Base-by-base conservation (phyloP, 1,140 invertebrate species). In the Formica exsecta region DNA sequence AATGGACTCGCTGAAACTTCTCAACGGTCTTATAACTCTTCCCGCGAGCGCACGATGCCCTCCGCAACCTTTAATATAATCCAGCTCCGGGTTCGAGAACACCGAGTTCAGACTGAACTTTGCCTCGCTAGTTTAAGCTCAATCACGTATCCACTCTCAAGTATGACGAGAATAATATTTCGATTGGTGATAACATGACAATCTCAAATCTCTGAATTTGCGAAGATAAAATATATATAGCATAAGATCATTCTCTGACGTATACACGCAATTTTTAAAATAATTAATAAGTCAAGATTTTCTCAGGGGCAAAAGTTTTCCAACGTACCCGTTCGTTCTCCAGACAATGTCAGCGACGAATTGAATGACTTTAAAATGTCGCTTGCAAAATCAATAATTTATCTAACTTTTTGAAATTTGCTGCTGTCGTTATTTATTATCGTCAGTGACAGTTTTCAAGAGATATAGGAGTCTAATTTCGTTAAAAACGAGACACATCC, bases 1-100 rank as follows among this genome's bases (percentile, higher is more conserved):
- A 59, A 32, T 44, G 68, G 79, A 61, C 54, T 74, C 79, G 79
- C 68, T 73, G 68, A 44, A 73, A 73, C 54, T 73, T 71, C 36
- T n/a, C 66, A 54, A 38, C 59, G 19, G 59, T 77, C 36, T 71
- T 59, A 48, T 59, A 44, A 57, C 25, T 71, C 68, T 71, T 71
- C 68, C 68, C 44, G 44, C 44, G 25, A 71, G 68, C 13, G 32
- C 25, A 32, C 19, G 77, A 57, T 70, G 44, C 61, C 29, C 61
- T 79, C n/a, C 25, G 29, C 62, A 8, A 70, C 32, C 13, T 25
- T 13, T 32, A 29, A 13, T 51, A 9, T 71, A 81, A 71, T 81
- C 79, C 41, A 73, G 38, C 25, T 54, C 68, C 51, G 79, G 54
- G 7, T 61, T 73, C 51, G 79, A 80, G 64, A 61, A 61, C 38